A percentile compares a stretch with the other conserved stretches of the same genome.
Conservation (phyloP, 2,113 vertebrate genomes). For the Beaufortia kweichowensis region DNA sequence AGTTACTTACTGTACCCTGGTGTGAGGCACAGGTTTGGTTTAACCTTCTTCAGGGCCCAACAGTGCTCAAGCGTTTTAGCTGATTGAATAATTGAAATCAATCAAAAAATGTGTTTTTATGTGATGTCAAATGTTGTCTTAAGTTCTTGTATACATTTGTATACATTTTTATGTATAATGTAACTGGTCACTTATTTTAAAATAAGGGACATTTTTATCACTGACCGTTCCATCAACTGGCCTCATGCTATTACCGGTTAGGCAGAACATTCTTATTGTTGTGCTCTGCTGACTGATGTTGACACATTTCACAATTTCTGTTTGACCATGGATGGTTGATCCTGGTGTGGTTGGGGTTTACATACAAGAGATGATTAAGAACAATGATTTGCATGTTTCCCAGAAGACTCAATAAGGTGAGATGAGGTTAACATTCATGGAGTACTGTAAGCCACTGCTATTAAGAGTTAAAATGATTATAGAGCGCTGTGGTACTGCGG, state of each 20-base stretch:
- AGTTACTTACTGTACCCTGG: conserved; percentile 21
- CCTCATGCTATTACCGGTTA: no score
- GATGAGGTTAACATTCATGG: neutral
- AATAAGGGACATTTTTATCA: no score
- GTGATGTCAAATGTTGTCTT: no score
- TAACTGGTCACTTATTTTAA: no score
- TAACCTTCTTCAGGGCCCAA: no score
- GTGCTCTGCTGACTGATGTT: neutral
- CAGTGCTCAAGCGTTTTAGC: no score
- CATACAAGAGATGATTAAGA: neutral
- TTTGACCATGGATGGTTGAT: neutral
- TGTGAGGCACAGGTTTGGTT: neutral
- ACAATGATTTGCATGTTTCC: neutral
- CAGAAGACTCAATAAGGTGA: conserved; percentile 10
- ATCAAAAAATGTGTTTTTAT: no score
- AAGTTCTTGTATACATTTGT: no score
- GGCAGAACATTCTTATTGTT: no score
- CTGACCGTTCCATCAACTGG: no score
- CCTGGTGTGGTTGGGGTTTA: neutral
- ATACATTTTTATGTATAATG: no score
- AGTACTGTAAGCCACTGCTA: neutral
- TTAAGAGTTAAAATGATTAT: conserved; percentile 10
- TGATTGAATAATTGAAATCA: no score
- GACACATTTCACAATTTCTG: neutral
- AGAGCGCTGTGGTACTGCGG: neutral